These are phyloP conservation scores for Prorops nasuta DNA, from an alignment of 1,140 invertebrate species.

Conservation along the genomic window DNA sequence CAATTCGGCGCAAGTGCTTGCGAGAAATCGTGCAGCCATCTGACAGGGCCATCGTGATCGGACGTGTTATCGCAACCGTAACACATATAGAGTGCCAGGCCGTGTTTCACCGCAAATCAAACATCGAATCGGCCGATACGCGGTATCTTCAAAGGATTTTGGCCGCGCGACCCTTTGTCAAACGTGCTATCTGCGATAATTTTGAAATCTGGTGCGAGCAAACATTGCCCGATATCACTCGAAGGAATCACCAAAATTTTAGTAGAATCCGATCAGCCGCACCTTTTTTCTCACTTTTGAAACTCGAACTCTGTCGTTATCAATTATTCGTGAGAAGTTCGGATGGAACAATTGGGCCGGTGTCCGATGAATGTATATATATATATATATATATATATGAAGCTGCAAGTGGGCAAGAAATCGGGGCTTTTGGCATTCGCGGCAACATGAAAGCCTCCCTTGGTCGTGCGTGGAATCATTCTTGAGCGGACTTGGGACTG, in stretches of 20 bases:
- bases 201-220: slow-evolving; percentile 28
- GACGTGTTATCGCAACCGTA: slow-evolving; percentile 24
- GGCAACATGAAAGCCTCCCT: slow-evolving; percentile 33
- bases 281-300: too few relatives aligned
- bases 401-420: background rate
- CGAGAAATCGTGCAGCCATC: too few relatives aligned
- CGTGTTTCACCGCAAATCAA: slow-evolving; percentile 40
- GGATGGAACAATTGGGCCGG: too few relatives aligned
- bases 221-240: slow-evolving; percentile 15
- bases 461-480: slow-evolving; percentile 13
- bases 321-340: too few relatives aligned
- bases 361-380: too few relatives aligned
- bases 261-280: too few relatives aligned
- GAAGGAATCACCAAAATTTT: too few relatives aligned
- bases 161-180: slow-evolving; percentile 31
- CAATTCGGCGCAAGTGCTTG: too few relatives aligned
- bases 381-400: too few relatives aligned
- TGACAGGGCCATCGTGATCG: too few relatives aligned
- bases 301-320: too few relatives aligned
- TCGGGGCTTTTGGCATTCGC: slow-evolving; percentile 13
- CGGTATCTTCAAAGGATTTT: slow-evolving; percentile 42
- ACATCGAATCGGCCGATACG: slow-evolving; percentile 40
- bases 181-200: slow-evolving; percentile 21
- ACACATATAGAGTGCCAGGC: slow-evolving; percentile 22
- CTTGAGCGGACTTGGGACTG: background rate